Percentiles rank a stretch among this genome's conserved stretches.
phyloP scores from a whole-genome alignment of 35 echinoderm and acorn worm species.

The Ophioderma brevispina region DNA sequence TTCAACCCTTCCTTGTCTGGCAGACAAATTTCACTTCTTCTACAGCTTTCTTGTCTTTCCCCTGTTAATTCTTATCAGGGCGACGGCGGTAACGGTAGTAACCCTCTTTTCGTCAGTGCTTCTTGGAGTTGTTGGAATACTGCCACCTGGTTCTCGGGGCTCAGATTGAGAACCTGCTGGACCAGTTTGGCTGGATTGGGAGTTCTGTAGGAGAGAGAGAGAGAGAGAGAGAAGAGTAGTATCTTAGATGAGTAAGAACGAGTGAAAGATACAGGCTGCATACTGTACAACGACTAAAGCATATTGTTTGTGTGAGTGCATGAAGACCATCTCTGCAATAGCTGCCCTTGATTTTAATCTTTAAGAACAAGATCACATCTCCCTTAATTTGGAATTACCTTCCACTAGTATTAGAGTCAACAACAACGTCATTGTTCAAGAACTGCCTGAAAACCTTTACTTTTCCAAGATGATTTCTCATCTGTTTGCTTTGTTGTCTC shows the following conservation, averaged over 20 bases:
- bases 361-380: no score
- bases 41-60: no score
- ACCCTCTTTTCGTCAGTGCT: constrained; percentile 27
- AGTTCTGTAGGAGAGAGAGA: constrained; percentile 85
- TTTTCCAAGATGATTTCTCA: no score
- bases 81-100: not conserved
- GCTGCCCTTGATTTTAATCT: no score
- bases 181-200: constrained; percentile 77
- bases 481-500: no score
- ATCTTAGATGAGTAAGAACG: not conserved
- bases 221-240: not conserved
- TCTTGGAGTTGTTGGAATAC: constrained; percentile 69
- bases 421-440: no score
- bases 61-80: no score
- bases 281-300: not conserved
- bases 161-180: constrained; percentile 78
- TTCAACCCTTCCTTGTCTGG: no score
- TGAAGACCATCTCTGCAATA: not conserved
- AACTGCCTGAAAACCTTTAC: no score
- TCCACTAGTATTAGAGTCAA: no score
- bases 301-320: not conserved
- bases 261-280: not conserved
- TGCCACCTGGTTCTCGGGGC: constrained; percentile 69
- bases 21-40: no score
- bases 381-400: no score